Percentiles rank a stretch among this genome's conserved stretches.
Conservation (phyloP, 2,888 invertebrate genomes). For the Agrypnus murinus region DNA sequence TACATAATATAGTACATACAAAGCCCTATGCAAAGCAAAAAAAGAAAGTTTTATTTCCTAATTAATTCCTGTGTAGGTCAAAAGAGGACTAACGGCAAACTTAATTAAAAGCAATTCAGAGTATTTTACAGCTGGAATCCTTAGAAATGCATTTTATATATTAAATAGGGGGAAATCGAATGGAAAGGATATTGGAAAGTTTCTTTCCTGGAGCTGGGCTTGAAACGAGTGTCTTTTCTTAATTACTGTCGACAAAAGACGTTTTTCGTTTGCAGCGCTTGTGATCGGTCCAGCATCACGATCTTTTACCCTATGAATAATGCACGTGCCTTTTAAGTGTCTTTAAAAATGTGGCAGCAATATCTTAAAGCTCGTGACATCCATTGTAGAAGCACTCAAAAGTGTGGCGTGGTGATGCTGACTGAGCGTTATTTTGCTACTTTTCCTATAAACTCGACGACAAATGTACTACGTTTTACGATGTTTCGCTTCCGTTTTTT, state of each 20-base stretch:
- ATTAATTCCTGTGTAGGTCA: conserved; percentile 31
- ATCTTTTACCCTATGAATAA: conserved; percentile 50
- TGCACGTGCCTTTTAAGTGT: conserved; percentile 49
- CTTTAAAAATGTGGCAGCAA: conserved; percentile 53
- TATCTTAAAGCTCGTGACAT: conserved; percentile 52
- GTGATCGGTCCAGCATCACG: conserved; percentile 47
- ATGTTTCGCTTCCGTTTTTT: conserved; percentile 29
- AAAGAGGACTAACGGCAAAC: conserved; percentile 21
- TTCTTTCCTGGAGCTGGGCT: conserved; percentile 34
- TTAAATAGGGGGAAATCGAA: conserved; percentile 42
- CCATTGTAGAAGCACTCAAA: conserved; percentile 49
- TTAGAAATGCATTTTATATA: conserved; percentile 44
- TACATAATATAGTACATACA: no score
- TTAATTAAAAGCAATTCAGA: conserved; percentile 43
- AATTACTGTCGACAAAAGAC: conserved; percentile 50
- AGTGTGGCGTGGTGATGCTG: conserved; percentile 42
- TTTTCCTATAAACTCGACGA: conserved; percentile 25
- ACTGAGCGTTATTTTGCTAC: conserved; percentile 40
- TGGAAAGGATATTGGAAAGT: conserved; percentile 47
- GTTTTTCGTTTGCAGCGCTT: conserved; percentile 44
- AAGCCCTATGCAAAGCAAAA: no score
- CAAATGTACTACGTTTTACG: conserved; percentile 40
- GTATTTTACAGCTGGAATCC: conserved; percentile 39
- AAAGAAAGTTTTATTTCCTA: conserved; percentile 24
- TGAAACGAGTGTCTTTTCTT: conserved; percentile 45